Conservation (phyloP, 2,888 invertebrate genomes). For the Leucoma salicis region DNA sequence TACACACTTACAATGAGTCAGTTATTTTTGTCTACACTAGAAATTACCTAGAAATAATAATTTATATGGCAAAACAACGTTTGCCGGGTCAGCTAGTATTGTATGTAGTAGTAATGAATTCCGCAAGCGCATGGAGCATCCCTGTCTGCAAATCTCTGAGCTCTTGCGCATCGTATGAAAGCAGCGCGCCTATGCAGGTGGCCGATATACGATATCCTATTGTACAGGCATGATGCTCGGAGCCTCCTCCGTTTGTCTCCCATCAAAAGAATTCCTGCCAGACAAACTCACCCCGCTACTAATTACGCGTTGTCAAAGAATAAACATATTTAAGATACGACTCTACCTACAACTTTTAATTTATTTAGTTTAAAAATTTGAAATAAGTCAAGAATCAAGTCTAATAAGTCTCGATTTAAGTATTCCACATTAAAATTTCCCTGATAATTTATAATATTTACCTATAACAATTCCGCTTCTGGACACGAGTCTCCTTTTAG, state of each 20-base stretch:
- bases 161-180: constrained; percentile 39
- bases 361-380: neutral
- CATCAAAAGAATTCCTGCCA: constrained; percentile 75
- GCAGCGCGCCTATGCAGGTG: constrained; percentile 74
- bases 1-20: too few species aligned
- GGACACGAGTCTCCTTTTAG: too few species aligned
- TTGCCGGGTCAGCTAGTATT: too few species aligned
- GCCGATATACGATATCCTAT: constrained; percentile 79
- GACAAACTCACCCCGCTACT: constrained; percentile 74
- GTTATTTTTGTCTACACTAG: too few species aligned
- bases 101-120: neutral
- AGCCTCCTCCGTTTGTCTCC: constrained; percentile 71
- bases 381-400: neutral
- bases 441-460: too few species aligned
- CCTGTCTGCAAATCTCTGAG: constrained; percentile 20
- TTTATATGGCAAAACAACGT: too few species aligned
- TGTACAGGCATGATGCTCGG: constrained; percentile 55
- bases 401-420: too few species aligned
- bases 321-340: constrained; percentile 15
- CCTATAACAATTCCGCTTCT: too few species aligned
- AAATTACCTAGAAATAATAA: too few species aligned
- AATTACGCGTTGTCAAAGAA: constrained; percentile 68
- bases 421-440: too few species aligned
- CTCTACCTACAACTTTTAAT: constrained; percentile 8
- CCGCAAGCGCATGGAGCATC: constrained; percentile 19